These are phyloP conservation scores for Datnioides undecimradiatus DNA, from an alignment of 2,113 vertebrate species.

Conservation along the genomic window DNA sequence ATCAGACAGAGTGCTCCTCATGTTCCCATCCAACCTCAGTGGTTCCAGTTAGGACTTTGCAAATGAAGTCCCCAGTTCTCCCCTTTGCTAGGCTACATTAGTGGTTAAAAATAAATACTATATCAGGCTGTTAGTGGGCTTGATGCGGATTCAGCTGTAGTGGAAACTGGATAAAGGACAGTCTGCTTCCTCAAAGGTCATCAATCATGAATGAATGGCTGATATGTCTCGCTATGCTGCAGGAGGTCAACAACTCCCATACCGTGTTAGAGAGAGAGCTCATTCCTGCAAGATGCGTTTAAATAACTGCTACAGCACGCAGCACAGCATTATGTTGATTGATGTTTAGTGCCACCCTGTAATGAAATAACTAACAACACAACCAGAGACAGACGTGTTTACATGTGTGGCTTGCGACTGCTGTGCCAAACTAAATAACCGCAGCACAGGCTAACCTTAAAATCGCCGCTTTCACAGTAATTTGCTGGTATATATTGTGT, in stretches of 20 bases:
- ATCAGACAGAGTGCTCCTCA: conserved; percentile 59
- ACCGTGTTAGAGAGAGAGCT: conserved; percentile 8
- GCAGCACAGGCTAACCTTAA: background rate
- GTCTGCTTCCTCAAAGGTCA: conserved; percentile 61
- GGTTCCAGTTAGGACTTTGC: conserved; percentile 16
- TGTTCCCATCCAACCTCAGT: conserved; percentile 43
- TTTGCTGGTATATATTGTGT: background rate
- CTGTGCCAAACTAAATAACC: conserved; percentile 8
- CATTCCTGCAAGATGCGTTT: background rate
- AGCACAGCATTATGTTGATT: background rate
- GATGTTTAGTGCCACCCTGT: background rate
- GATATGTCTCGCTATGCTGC: conserved; percentile 58
- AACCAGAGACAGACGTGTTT: conserved; percentile 23
- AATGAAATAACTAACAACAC: background rate
- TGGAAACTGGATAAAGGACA: conserved; percentile 34
- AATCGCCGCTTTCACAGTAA: background rate
- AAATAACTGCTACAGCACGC: background rate
- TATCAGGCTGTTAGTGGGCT: background rate
- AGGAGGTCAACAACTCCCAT: conserved; percentile 55
- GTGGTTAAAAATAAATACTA: conserved; percentile 23
- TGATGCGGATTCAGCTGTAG: conserved; percentile 23
- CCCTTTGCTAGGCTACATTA: conserved; percentile 1
- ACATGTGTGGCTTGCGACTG: conserved; percentile 18
- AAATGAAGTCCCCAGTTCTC: background rate
- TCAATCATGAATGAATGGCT: conserved; percentile 76